phyloP scores from a whole-genome alignment of 2,113 vertebrate species.

The Oceanodroma tethys region DNA sequence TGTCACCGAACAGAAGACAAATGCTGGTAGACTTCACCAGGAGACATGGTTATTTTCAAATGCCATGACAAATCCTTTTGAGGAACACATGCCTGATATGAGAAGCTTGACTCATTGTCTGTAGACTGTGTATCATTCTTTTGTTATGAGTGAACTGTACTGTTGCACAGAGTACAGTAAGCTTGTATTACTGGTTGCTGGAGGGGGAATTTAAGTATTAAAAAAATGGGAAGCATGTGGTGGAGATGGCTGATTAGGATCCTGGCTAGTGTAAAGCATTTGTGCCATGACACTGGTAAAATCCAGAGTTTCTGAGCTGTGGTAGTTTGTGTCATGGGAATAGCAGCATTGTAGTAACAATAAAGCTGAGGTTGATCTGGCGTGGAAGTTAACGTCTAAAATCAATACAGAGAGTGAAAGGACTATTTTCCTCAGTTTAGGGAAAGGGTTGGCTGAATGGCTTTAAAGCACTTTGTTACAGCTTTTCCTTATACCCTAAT shows the following conservation, averaged over 20 bases:
- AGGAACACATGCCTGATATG: not conserved
- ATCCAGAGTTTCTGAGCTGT: not conserved
- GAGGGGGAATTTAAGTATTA: not conserved
- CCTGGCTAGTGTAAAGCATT: not conserved
- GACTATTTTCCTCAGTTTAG: not conserved
- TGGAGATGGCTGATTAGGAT: not conserved
- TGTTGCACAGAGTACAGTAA: not conserved
- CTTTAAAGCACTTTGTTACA: not conserved
- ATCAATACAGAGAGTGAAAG: not conserved
- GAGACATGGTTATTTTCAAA: not conserved
- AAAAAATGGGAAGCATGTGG: not conserved
- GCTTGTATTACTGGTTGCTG: not conserved
- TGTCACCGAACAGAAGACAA: constrained; percentile 1
- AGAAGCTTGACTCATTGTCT: constrained; percentile 9
- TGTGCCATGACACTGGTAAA: not conserved
- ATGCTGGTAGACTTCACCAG: not conserved
- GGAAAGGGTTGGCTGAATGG: not conserved
- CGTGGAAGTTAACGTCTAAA: not conserved
- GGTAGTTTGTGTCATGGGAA: not conserved
- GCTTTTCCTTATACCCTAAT: not conserved
- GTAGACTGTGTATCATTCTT: not conserved
- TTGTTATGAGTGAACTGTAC: not conserved
- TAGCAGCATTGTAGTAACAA: not conserved
- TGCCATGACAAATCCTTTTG: not conserved
- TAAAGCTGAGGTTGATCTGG: not conserved